Conservation (phyloP, 2,113 vertebrate species). For the Oryzias celebensis region DNA sequence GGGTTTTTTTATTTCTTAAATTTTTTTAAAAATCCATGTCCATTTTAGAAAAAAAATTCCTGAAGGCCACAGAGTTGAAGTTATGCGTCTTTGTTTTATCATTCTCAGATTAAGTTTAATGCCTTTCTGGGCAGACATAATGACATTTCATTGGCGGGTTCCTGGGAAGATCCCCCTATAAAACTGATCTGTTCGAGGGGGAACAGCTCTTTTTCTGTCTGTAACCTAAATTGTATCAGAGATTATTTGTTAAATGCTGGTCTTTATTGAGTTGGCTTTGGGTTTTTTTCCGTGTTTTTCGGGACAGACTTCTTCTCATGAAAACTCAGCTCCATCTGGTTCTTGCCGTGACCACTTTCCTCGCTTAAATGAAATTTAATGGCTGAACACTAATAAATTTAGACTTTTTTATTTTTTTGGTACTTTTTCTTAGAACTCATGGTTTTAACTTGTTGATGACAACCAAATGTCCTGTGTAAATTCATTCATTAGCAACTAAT, state of each 20-base stretch:
- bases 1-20: too few relatives aligned
- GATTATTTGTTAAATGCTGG: neutral
- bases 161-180: neutral
- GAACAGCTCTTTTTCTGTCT: neutral
- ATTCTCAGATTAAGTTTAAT: neutral
- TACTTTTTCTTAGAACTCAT: neutral
- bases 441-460: neutral
- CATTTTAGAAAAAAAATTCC: neutral
- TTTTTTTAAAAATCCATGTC: too few relatives aligned
- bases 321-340: neutral
- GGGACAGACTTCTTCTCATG: neutral
- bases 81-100: neutral
- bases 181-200: neutral
- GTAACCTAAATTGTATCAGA: neutral
- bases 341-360: neutral
- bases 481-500: neutral
- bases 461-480: slow-evolving; percentile 6
- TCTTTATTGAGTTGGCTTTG: neutral
- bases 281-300: slow-evolving; percentile 1
- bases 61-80: neutral
- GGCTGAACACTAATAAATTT: neutral
- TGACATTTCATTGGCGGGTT: neutral
- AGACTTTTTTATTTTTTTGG: neutral
- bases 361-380: slow-evolving; percentile 6
- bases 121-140: neutral